These are phyloP conservation scores for Hymenochirus boettgeri DNA, from an alignment of 2,113 vertebrate genomes.

Conservation along the genomic window DNA sequence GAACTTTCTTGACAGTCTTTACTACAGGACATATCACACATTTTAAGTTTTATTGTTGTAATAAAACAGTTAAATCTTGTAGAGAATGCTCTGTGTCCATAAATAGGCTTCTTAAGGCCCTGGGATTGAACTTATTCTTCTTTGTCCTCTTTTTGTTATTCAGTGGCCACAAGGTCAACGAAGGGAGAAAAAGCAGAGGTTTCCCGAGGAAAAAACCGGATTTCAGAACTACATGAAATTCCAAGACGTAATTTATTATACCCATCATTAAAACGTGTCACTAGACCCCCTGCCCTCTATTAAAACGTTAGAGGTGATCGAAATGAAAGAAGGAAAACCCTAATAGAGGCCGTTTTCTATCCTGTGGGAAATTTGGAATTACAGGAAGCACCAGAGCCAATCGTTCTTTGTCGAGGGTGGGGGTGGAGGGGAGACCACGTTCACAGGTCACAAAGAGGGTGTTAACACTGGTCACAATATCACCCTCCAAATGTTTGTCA, in stretches of 20 bases:
- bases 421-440: neutral
- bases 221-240: conserved; percentile 21
- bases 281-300: conserved; percentile 33
- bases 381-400: conserved; percentile 5
- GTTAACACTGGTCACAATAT: no score
- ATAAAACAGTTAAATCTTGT: no score
- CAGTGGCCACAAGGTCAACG: conserved; percentile 21
- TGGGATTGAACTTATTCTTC: no score
- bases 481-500: no score
- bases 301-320: conserved; percentile 38
- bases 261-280: conserved; percentile 29
- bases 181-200: neutral
- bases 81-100: no score
- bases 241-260: conserved; percentile 26
- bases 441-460: no score
- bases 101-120: no score
- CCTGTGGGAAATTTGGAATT: conserved; percentile 34
- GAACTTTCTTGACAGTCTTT: no score
- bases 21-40: no score
- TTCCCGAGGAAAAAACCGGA: conserved; percentile 17
- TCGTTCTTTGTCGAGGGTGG: neutral
- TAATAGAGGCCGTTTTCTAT: conserved; percentile 13
- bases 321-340: conserved; percentile 19
- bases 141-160: no score
- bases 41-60: no score